Percentiles rank a stretch among this genome's conserved stretches.
These are phyloP conservation scores for Phyto melanocephala DNA, from an alignment of 2,888 invertebrate species.

Conservation along the genomic window DNA sequence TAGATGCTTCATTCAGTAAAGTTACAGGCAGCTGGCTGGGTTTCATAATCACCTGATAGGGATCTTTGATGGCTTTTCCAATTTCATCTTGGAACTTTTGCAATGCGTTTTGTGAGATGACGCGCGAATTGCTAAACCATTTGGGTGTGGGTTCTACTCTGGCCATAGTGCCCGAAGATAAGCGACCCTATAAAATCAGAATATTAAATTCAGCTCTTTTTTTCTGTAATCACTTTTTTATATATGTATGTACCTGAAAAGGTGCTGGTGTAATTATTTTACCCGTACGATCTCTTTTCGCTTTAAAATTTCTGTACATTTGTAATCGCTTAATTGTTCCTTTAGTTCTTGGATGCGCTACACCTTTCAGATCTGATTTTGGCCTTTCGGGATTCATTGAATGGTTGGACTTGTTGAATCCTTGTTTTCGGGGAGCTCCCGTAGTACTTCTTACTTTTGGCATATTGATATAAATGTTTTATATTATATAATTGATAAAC, in stretches of 20 bases:
- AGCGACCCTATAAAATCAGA: conserved; percentile 81
- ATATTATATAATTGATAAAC: neutral
- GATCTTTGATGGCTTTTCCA: conserved; percentile 95
- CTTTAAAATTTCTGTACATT: conserved; percentile 99
- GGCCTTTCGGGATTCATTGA: conserved; percentile 97
- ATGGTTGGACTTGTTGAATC: conserved; percentile 91
- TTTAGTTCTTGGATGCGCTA: conserved; percentile 91
- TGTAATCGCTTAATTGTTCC: conserved; percentile 96
- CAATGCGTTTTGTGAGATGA: conserved; percentile 93
- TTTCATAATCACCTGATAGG: conserved; percentile 98
- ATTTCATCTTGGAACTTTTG: conserved; percentile 96
- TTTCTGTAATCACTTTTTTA: too few species aligned
- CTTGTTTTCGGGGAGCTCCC: conserved; percentile 89
- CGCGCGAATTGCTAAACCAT: conserved; percentile 99
- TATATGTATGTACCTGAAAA: conserved; percentile 83
- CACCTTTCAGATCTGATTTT: conserved; percentile 88
- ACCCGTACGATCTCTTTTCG: conserved; percentile 92
- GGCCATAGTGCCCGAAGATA: conserved; percentile 93
- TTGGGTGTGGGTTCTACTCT: conserved; percentile 98
- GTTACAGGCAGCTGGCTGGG: conserved; percentile 97
- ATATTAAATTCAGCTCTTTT: neutral
- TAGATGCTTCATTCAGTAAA: conserved; percentile 93
- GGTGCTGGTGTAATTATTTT: conserved; percentile 97
- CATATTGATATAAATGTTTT: conserved; percentile 80
- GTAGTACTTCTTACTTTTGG: conserved; percentile 86